Conservation (phyloP, 2,888 invertebrate genomes). For the Molorchus minor region DNA sequence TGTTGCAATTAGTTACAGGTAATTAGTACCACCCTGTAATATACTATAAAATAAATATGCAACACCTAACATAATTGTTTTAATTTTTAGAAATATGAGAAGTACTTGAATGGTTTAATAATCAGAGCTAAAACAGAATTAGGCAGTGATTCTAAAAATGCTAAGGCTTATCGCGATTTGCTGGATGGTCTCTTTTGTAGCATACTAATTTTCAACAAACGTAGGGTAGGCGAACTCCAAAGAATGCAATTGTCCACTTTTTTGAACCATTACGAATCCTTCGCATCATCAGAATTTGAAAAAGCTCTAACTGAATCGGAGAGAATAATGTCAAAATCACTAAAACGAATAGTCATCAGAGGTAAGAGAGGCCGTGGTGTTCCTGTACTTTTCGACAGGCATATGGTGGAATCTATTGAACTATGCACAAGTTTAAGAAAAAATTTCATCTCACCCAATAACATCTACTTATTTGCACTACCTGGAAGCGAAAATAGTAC, state of each 20-base stretch:
- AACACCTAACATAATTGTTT: too few relatives aligned
- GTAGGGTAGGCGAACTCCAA: neutral
- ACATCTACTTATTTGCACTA: neutral
- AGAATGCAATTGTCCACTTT: neutral
- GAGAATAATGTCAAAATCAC: neutral
- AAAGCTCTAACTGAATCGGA: neutral
- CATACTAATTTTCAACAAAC: neutral
- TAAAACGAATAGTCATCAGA: neutral
- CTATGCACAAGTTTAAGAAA: neutral
- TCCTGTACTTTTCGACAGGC: neutral
- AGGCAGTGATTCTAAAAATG: neutral
- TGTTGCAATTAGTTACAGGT: neutral
- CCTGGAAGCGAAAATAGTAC: neutral
- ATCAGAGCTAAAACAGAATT: neutral
- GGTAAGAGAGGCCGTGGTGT: neutral
- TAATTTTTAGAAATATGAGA: neutral
- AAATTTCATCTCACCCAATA: neutral
- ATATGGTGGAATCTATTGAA: neutral
- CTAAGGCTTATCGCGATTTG: neutral
- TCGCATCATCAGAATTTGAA: neutral
- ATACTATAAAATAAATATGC: too few relatives aligned
- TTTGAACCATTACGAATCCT: neutral
- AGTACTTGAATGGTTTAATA: neutral
- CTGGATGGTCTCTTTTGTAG: neutral
- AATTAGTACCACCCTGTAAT: neutral